These are phyloP conservation scores for Drosophila arizonae DNA, from an alignment of 1,140 invertebrate species.

Conservation along the genomic window DNA sequence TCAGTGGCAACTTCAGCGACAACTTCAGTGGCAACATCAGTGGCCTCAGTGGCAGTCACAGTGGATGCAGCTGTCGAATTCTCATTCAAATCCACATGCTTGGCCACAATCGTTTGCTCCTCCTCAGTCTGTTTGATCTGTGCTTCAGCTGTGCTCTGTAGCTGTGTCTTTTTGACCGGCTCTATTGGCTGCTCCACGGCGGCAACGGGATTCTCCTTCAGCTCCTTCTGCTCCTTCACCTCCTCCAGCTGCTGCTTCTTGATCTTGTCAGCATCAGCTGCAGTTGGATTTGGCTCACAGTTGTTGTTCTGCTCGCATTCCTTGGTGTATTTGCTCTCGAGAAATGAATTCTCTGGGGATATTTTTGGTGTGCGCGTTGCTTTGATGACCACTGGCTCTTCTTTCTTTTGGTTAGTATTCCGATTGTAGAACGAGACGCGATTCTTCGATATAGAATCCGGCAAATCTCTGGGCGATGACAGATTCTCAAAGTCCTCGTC, in stretches of 20 bases:
- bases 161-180: background rate
- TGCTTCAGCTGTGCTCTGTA: constrained; percentile 15
- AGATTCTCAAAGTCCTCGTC: constrained; percentile 79
- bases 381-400: constrained; percentile 76
- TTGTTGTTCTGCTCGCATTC: constrained; percentile 78
- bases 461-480: constrained; percentile 73
- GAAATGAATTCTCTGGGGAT: constrained; percentile 81
- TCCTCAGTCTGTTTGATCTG: constrained; percentile 21
- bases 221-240: constrained; percentile 1
- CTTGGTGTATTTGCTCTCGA: constrained; percentile 72
- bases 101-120: constrained; percentile 20
- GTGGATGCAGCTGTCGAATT: background rate
- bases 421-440: constrained; percentile 64
- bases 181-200: constrained; percentile 12
- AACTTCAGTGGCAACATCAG: background rate
- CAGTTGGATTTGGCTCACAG: constrained; percentile 35
- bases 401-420: constrained; percentile 54
- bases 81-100: constrained; percentile 17
- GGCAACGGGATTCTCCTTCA: background rate
- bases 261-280: constrained; percentile 13
- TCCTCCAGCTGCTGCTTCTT: constrained; percentile 6
- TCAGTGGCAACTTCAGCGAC: background rate
- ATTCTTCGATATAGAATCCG: constrained; percentile 68
- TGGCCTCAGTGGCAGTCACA: background rate
- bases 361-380: constrained; percentile 80